These are phyloP conservation scores for Stigmatopora nigra DNA, from an alignment of 2,113 vertebrate species.

Conservation along the genomic window DNA sequence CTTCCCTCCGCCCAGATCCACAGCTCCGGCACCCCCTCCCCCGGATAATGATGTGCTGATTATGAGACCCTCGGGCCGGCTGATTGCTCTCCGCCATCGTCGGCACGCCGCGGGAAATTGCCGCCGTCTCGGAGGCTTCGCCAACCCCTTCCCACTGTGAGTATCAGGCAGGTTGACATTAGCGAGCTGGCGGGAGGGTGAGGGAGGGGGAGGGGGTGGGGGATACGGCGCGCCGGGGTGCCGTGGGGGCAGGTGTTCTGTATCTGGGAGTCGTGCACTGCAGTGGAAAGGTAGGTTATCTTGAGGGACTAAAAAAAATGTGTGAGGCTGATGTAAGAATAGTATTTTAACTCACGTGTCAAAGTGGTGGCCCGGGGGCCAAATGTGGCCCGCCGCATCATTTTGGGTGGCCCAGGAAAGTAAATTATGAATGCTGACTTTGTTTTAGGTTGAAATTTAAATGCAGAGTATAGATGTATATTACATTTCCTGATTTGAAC, in stretches of 20 bases:
- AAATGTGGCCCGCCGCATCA: no score
- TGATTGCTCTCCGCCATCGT: slow-evolving; percentile 65
- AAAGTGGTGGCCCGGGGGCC: no score
- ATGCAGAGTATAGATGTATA: no score
- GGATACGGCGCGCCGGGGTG: slow-evolving; percentile 30
- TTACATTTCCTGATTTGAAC: no score
- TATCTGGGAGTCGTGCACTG: slow-evolving; percentile 42
- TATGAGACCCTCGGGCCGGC: slow-evolving; percentile 65
- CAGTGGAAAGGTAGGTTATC: slow-evolving; percentile 43
- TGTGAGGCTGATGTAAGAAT: slow-evolving; percentile 1
- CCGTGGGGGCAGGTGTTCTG: slow-evolving; percentile 54
- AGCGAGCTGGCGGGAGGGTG: slow-evolving; percentile 59
- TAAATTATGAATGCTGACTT: no score
- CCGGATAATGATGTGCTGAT: slow-evolving; percentile 69
- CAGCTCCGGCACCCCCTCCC: slow-evolving; percentile 24
- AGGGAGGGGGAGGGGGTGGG: no score
- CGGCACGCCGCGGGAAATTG: slow-evolving; percentile 69
- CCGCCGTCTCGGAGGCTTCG: slow-evolving; percentile 47
- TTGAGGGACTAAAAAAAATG: slow-evolving; percentile 22
- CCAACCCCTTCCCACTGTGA: slow-evolving; percentile 47
- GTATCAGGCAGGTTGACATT: slow-evolving; percentile 66
- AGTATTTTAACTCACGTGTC: no score
- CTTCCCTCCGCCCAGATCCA: slow-evolving; percentile 28
- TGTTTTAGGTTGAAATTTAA: no score
- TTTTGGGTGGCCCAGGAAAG: no score